phyloP scores from a whole-genome alignment of 1,140 invertebrate species.

The Nebria ingens region DNA sequence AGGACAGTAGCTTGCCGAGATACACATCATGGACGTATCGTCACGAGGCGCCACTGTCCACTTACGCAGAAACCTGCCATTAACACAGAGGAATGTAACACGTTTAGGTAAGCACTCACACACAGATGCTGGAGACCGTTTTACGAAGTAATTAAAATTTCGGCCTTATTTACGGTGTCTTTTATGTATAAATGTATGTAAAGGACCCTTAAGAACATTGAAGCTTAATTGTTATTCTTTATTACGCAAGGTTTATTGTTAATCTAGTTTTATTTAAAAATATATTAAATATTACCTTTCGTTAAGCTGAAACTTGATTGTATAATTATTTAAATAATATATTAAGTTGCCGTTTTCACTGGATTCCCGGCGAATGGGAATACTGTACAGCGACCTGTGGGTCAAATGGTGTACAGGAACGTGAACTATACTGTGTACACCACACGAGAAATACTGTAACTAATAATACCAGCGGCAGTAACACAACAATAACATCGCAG shows the following conservation, averaged over 20 bases:
- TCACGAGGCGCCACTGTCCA: conserved; percentile 38
- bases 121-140: too few species aligned
- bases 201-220: too few species aligned
- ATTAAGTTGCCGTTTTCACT: conserved; percentile 50
- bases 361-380: conserved; percentile 52
- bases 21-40: conserved; percentile 35
- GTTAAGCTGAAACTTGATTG: too few species aligned
- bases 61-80: conserved; percentile 34
- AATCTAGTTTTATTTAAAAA: too few species aligned
- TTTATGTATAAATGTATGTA: too few species aligned
- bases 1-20: conserved; percentile 41
- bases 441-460: too few species aligned
- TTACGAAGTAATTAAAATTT: too few species aligned
- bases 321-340: too few species aligned
- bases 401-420: conserved; percentile 42
- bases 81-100: conserved; percentile 39
- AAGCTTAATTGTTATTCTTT: too few species aligned
- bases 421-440: conserved; percentile 53
- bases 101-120: conserved; percentile 41
- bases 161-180: too few species aligned
- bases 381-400: conserved; percentile 53
- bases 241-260: too few species aligned
- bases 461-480: conserved; percentile 17
- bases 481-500: conserved; percentile 20
- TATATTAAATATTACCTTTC: too few species aligned